phyloP scores from a whole-genome alignment of 2,888 invertebrate species.

The Steinernema carpocapsae region DNA sequence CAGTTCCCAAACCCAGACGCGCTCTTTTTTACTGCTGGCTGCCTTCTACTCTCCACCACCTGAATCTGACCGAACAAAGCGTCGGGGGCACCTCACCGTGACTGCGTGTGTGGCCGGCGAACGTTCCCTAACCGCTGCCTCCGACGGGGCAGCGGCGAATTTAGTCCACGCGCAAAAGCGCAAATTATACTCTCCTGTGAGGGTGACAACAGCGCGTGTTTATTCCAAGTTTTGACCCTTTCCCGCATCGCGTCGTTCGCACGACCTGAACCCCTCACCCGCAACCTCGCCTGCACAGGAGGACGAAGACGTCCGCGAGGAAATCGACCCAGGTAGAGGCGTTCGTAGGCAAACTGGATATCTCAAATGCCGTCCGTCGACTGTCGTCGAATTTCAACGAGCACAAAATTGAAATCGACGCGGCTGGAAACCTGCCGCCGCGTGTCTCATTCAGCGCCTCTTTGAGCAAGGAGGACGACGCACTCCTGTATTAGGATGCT shows the following conservation, averaged over 20 bases:
- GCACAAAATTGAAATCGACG: slow-evolving; percentile 12
- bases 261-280: background rate
- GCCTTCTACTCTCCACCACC: background rate
- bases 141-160: too few species aligned
- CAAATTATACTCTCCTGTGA: slow-evolving; percentile 27
- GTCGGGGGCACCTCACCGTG: slow-evolving; percentile 11
- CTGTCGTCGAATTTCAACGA: slow-evolving; percentile 4
- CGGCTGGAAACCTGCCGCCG: slow-evolving; percentile 19
- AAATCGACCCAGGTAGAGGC: background rate
- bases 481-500: slow-evolving; percentile 17
- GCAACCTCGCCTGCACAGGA: too few species aligned
- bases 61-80: slow-evolving; percentile 22
- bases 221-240: slow-evolving; percentile 31
- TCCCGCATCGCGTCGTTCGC: slow-evolving; percentile 1
- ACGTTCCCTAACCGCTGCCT: too few species aligned
- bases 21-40: background rate
- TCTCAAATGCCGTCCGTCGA: slow-evolving; percentile 27
- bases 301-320: too few species aligned
- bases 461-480: too few species aligned
- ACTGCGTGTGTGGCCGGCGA: slow-evolving; percentile 9
- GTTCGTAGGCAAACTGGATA: slow-evolving; percentile 12
- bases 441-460: background rate
- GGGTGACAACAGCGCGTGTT: background rate
- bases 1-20: background rate
- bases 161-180: slow-evolving; percentile 30